Evolutionary conservation across 2,797 vertebrate species (phyloP), one percentile per base, ranked within the genome.

Genomic region (Gymnothorax javanicus): DNA sequence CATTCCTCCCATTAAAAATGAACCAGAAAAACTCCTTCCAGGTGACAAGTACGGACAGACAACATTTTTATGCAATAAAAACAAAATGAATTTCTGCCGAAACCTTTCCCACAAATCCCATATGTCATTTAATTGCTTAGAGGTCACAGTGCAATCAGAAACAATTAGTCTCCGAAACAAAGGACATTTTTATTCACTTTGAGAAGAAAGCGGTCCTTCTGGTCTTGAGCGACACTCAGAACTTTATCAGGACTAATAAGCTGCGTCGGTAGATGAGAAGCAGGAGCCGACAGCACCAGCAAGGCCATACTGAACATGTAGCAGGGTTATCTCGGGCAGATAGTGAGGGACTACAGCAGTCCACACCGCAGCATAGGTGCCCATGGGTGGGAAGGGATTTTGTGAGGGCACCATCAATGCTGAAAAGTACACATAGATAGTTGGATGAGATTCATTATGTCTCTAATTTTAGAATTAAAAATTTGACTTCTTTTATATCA

Each of bases 231-330:
- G 17, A 79, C 17, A 54, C 54, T 79, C 52, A 56, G 50, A 7
- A 7, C 23, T n/a, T 79, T 79, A 79, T 79, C 75, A 79, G 6
- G 54, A 23, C 75, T 79, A 77, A 77, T 52, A 50, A 77, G 33
- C 43, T 52, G 15, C 43, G 73, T 77, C 73, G 52, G 33, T 7
- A 27, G 5, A 43, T 43, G 33, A 43, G 33, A 43, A 43, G 33
- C 2, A 1, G 33, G 2, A 2, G 33, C 33, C 33, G 2, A 1
- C 33, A 43, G 33, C 33, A 43, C 33, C 33, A 43, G 33, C 33
- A 2, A 43, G 33, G 33, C 33, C 33, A 43, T 43, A 43, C 33
- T 43, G 33, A 43, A 43, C 33, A 43, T 43, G 33, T 43, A 43
- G 33, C 33, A 43, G 33, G 33, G 33, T 43, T 43, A 1, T 43